Evolutionary conservation across 2,888 invertebrate species (phyloP), one percentile per base, ranked within the genome.

Genomic region (Athalia rosae): DNA sequence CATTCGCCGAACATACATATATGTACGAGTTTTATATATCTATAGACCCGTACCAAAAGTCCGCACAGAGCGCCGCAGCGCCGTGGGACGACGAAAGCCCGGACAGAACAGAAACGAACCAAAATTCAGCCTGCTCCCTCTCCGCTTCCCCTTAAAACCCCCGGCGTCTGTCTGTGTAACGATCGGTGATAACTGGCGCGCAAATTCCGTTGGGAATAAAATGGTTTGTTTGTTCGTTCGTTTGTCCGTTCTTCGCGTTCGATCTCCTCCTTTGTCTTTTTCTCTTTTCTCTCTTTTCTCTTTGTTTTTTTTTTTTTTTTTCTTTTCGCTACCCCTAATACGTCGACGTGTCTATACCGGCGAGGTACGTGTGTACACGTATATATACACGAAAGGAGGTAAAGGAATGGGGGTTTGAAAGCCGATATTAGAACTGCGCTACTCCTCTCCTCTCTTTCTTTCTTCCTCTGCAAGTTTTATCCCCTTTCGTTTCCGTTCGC

Each of bases 151-250:
- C 13, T 47, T n/a, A 41, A 15, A 6, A 41, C 53, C 50, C 50
- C 50, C 67, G 9, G 11, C 9, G 8, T 28, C 13, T 53, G 67
- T 53, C 53, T 67, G 47, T 67, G 67, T 48, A 67, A 67, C 67
- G 67, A 67, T 67, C 67, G 50, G 67, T 67, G 67, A 67, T 67
- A 67, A 67, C 67, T 67, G 53, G 15, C 67, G 67, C 67, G 67
- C 67, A 53, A 67, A 67, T 67, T 67, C 67, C 67, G 41, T n/a
- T 3, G 67, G 67, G 67, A 67, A 67, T 50, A n/a, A 41, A 53
- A 67, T 28, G 50, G 67, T 67, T 67, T 67, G 67, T 67, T 67
- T 67, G 67, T 67, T 66, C 48, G 7, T 59, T 59, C 15, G 66
- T 66, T 67, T 41, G 67, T 53, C 53, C 7, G 28, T 28, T 28